Evolutionary conservation across 2,888 invertebrate genomes (phyloP).

Genomic region (Embidobia sp.): DNA sequence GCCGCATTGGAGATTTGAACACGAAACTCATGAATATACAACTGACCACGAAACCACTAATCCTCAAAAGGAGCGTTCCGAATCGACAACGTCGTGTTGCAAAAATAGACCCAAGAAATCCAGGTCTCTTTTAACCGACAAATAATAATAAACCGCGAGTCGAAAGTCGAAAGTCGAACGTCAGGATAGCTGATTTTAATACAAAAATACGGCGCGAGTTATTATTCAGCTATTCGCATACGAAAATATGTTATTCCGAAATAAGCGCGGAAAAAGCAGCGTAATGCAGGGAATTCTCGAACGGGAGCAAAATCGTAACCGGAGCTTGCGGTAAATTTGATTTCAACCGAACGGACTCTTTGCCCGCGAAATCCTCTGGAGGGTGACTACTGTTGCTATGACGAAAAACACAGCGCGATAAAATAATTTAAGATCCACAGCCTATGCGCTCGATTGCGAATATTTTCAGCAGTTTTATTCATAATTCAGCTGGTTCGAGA

Average conservation of each 20-base stretch:
- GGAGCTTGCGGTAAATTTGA: slow-evolving; percentile 53
- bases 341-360: slow-evolving; percentile 36
- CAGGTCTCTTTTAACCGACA: too few species aligned
- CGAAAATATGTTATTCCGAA: slow-evolving; percentile 28
- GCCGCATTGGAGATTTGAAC: slow-evolving; percentile 30
- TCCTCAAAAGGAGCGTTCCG: slow-evolving; percentile 11
- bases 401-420: slow-evolving; percentile 43
- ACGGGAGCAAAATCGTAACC: slow-evolving; percentile 31
- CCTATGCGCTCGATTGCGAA: slow-evolving; percentile 60
- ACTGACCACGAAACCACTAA: slow-evolving; percentile 32
- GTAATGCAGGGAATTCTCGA: slow-evolving; percentile 18
- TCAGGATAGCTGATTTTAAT: slow-evolving; percentile 15
- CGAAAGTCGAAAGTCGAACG: too few species aligned
- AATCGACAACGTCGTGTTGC: slow-evolving; percentile 7
- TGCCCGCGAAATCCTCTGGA: slow-evolving; percentile 32
- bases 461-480: slow-evolving; percentile 62
- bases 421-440: slow-evolving; percentile 37
- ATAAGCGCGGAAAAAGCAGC: slow-evolving; percentile 23
- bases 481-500: slow-evolving; percentile 63
- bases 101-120: background rate
- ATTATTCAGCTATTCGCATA: slow-evolving; percentile 19
- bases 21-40: slow-evolving; percentile 34
- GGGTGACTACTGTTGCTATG: slow-evolving; percentile 38
- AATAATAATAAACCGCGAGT: too few species aligned
- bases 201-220: slow-evolving; percentile 8